Base-by-base conservation (phyloP, 2,888 invertebrate species). In the Drosophila neonasuta region DNA sequence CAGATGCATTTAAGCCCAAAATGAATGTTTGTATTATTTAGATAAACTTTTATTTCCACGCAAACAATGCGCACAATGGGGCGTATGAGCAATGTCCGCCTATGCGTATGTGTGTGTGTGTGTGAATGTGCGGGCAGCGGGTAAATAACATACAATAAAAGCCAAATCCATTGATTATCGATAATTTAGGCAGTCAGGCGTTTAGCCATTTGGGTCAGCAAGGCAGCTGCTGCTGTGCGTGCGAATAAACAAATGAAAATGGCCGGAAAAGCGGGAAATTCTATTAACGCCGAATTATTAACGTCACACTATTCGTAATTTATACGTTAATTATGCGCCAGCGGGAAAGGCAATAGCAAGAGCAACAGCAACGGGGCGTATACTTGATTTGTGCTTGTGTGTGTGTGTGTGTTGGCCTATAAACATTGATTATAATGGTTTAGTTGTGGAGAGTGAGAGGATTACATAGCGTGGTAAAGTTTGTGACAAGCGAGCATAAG, bases 251-350 rank as follows among this genome's bases (percentile, higher is more conserved):
- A 75, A 80, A 80, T 80, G 80, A 70, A 80, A 67, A 71, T 67
- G 68, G 44, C 80, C 77, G 68, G 63, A 76, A 68, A 61, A 55
- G 70, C 59, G 65, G 79, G 51, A 73, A 79, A 83, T 77, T 83
- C 83, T 84, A 83, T 86, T 86, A 86, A 86, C 86, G 85, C 82
- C 77, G 82, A 73, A 83, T 86, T 83, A 83, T 83, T 86, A 83
- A 83, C 85, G 86, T 84, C 86, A 74, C 86, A 86, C 82, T 77
- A 80, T 83, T 65, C 70, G 84, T 83, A 86, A 83, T 83, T 83
- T 83, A 86, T 86, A 75, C 73, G 86, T 81, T 86, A 86, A 86
- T 86, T 86, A 81, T 84, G 69, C 82, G 60, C 55, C 54, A 62
- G 59, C 49, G 17, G 51, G 58, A 1, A 36, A 17, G 62, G 9